These are phyloP conservation scores for Chloropsis hardwickii DNA, from an alignment of 2,113 vertebrate genomes.

Conservation along the genomic window DNA sequence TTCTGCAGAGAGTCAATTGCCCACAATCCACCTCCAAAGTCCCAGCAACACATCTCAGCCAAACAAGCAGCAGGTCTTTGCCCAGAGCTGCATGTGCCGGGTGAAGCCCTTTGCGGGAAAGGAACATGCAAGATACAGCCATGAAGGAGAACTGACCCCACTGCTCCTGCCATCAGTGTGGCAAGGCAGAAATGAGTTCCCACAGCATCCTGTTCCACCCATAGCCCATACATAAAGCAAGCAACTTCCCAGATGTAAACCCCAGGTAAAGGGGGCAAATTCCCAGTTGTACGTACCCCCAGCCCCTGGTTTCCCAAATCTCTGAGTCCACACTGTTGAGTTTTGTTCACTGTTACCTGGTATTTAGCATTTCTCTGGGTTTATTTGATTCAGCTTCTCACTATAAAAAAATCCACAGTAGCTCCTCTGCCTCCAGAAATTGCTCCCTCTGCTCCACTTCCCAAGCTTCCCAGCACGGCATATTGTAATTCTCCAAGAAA, in stretches of 20 bases:
- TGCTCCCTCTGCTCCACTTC: neutral
- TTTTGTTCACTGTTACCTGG: neutral
- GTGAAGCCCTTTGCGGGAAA: neutral
- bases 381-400: neutral
- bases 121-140: rapidly evolving
- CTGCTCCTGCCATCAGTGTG: neutral
- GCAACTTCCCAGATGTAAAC: neutral
- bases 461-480: neutral
- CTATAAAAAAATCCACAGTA: neutral
- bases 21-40: neutral
- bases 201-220: neutral
- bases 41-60: neutral
- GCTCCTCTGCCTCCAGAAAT: neutral
- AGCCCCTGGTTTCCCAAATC: neutral
- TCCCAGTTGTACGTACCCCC: neutral
- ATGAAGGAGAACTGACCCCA: neutral
- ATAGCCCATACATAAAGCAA: neutral
- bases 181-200: neutral
- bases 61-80: neutral
- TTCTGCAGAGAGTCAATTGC: neutral
- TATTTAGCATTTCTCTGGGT: neutral
- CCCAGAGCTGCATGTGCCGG: rapidly evolving
- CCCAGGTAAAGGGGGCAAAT: neutral
- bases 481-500: neutral
- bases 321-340: rapidly evolving